Percentiles rank a stretch among this genome's conserved stretches.
phyloP scores from a whole-genome alignment of 35 echinoderm and acorn worm genomes.

The Lytechinus variegatus region DNA sequence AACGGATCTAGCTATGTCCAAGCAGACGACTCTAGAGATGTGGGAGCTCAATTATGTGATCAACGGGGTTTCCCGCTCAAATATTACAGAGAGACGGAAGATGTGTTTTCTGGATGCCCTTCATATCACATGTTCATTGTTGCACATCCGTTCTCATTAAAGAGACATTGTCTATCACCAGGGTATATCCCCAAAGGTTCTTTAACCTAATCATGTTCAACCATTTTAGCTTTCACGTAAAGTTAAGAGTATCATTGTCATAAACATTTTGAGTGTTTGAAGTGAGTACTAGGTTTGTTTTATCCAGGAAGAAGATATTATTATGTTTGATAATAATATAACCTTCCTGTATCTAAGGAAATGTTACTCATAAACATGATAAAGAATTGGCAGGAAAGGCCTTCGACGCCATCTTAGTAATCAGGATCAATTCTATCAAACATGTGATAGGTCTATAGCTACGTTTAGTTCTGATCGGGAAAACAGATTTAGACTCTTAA shows the following conservation, averaged over 20 bases:
- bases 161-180: neutral
- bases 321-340: neutral
- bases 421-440: neutral
- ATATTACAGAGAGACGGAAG: conserved; percentile 40
- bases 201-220: neutral
- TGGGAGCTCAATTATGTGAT: conserved; percentile 32
- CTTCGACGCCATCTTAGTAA: neutral
- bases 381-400: neutral
- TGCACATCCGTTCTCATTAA: conserved; percentile 35
- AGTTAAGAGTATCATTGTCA: neutral
- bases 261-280: neutral
- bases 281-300: neutral
- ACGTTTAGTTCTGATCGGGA: neutral
- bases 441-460: neutral
- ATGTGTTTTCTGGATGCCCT: conserved; percentile 26
- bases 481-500: neutral
- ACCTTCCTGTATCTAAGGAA: neutral
- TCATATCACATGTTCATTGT: conserved; percentile 20
- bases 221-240: neutral
- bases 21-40: neutral
- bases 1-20: neutral
- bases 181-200: neutral
- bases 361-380: neutral
- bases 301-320: neutral
- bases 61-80: conserved; percentile 20